Evolutionary conservation across 1,140 invertebrate genomes (phyloP).

Genomic region (Caenorhabditis remanei): DNA sequence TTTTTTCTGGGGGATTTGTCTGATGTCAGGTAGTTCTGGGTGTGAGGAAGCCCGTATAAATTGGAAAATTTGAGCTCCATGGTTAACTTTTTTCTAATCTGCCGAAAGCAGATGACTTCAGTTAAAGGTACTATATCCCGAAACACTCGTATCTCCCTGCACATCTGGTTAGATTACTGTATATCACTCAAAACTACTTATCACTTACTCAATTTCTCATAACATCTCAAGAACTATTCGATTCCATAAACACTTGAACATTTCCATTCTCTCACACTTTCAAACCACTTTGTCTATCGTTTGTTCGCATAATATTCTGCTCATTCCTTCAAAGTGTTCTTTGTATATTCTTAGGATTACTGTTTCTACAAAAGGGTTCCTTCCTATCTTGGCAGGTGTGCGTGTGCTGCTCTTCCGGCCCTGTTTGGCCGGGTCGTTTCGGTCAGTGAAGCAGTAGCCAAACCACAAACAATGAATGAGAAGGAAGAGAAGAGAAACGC

Average conservation of each 20-base stretch:
- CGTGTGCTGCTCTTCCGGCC: background rate
- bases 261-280: slow-evolving; percentile 8
- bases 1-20: too few relatives aligned
- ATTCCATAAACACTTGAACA: slow-evolving; percentile 22
- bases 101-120: too few relatives aligned
- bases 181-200: background rate
- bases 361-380: background rate
- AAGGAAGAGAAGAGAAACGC: slow-evolving; percentile 10
- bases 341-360: slow-evolving; percentile 38
- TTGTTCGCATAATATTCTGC: slow-evolving; percentile 17
- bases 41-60: too few relatives aligned
- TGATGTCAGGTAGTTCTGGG: too few relatives aligned
- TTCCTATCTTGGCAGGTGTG: slow-evolving; percentile 3
- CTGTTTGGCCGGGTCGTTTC: slow-evolving; percentile 43
- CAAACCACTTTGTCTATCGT: background rate
- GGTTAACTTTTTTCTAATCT: too few relatives aligned
- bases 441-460: slow-evolving; percentile 48
- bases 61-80: too few relatives aligned
- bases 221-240: background rate
- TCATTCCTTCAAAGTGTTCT: background rate
- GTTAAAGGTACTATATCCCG: too few relatives aligned
- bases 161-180: too few relatives aligned
- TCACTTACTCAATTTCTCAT: background rate
- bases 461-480: slow-evolving; percentile 44
- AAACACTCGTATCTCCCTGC: too few relatives aligned